Conservation (phyloP, 1,140 invertebrate genomes). For the Lineus longissimus region DNA sequence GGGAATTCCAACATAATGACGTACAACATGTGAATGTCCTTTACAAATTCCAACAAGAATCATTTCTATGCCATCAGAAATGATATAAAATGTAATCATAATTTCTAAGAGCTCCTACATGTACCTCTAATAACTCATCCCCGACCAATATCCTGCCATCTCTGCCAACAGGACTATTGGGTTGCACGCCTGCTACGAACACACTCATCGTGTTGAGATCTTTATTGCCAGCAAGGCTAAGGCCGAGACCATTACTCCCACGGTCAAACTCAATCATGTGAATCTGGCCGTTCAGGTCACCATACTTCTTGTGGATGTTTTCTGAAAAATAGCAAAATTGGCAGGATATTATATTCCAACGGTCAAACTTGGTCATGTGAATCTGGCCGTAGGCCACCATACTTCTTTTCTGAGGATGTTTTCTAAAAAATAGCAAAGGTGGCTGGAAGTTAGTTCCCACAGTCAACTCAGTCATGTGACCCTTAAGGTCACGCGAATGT, state of each 20-base stretch:
- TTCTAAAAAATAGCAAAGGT: too few relatives aligned
- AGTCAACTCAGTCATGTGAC: too few relatives aligned
- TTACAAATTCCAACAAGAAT: too few relatives aligned
- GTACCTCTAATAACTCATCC: slow-evolving; percentile 92
- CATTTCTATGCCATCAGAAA: too few relatives aligned
- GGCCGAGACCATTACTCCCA: slow-evolving; percentile 67
- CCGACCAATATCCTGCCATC: slow-evolving; percentile 79
- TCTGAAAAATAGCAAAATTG: slow-evolving; percentile 59
- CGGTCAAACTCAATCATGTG: slow-evolving; percentile 67
- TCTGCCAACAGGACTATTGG: slow-evolving; percentile 73
- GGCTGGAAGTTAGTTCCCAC: too few relatives aligned
- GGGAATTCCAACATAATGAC: too few relatives aligned
- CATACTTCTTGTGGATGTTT: slow-evolving; percentile 89
- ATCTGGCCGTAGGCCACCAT: neutral
- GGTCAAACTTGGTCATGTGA: neutral
- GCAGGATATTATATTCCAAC: neutral
- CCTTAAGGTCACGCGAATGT: too few relatives aligned
- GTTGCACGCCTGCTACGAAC: slow-evolving; percentile 91
- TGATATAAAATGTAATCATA: too few relatives aligned
- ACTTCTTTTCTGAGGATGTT: too few relatives aligned
- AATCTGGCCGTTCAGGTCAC: slow-evolving; percentile 65
- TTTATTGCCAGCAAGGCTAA: slow-evolving; percentile 89
- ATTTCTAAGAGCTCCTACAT: slow-evolving; percentile 8
- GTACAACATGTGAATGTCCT: too few relatives aligned
- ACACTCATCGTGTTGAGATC: slow-evolving; percentile 93